Evolutionary conservation across 1,140 invertebrate species (phyloP), one percentile per base, ranked within the genome.

Genomic region (Manduca sexta): DNA sequence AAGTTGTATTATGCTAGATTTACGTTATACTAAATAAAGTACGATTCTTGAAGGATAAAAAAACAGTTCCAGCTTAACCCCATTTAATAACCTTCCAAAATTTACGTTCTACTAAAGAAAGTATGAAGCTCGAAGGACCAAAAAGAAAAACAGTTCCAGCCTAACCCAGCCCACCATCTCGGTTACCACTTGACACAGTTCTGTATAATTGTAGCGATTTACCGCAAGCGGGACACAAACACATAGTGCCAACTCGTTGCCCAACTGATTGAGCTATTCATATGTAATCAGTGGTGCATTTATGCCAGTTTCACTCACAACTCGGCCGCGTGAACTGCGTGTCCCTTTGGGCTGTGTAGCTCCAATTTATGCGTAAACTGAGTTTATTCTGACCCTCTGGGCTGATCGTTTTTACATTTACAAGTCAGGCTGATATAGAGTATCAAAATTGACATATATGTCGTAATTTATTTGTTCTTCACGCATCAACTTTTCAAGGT

Each of bases 121-220:
- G n/a, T 30, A 29, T 26, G 14, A 13, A 21, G 17, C 26, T 33
- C 26, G 10, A 40, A 21, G 17, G 38, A 10, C 14, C 37, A 34
- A 26, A 41, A n/a, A n/a, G n/a, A n/a, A n/a, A n/a, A n/a, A n/a
- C n/a, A n/a, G n/a, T n/a, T 33, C 43, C 43, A 34, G 26, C 15
- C 29, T 12, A 38, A 53, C 64, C 64, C 52, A 45, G 10, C 18
- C 38, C 57, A 61, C 74, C 37, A 15, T 45, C 48, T 44, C 55
- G 41, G 43, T 63, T 60, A 60, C 67, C 40, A 64, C 60, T 74
- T 78, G 74, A 76, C 77, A 81, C 68, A 81, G 56, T 70, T 81
- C 65, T 60, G 34, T 71, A 69, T 82, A 79, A 82, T 82, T 77
- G 69, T 69, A 67, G 69, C 70, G 69, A 79, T 79, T 74, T 64